These are phyloP conservation scores for Aurelia sp. DNA, from an alignment of 30 jellyfish, hydroid and myxozoan genomes.

Conservation along the genomic window DNA sequence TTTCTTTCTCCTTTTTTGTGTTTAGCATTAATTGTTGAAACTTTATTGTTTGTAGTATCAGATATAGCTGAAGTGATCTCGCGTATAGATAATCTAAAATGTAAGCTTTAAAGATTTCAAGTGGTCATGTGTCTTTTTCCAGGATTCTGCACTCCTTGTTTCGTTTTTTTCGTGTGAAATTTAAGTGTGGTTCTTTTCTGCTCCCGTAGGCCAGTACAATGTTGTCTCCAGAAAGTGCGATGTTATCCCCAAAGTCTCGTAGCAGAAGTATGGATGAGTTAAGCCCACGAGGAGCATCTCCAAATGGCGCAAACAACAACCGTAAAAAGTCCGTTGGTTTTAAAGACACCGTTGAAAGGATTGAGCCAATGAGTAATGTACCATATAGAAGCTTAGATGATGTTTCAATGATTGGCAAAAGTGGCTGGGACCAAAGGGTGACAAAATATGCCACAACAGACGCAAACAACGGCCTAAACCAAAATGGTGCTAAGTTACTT, in stretches of 20 bases:
- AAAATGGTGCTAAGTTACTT: not conserved
- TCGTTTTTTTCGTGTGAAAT: too few relatives aligned
- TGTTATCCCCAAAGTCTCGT: constrained; percentile 33
- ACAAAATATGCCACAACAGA: constrained; percentile 2
- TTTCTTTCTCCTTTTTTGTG: too few relatives aligned
- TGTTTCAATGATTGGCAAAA: constrained; percentile 58
- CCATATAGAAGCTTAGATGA: constrained; percentile 54
- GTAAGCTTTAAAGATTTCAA: too few relatives aligned
- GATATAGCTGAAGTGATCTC: too few relatives aligned
- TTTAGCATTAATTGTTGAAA: too few relatives aligned
- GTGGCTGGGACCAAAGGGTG: constrained; percentile 54
- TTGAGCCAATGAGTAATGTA: constrained; percentile 28
- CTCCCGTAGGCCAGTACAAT: too few relatives aligned
- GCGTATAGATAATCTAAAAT: too few relatives aligned
- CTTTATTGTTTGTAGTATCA: too few relatives aligned
- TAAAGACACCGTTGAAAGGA: constrained; percentile 66
- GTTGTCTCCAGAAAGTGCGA: not conserved
- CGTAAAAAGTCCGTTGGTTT: constrained; percentile 70
- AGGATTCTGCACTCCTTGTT: too few relatives aligned
- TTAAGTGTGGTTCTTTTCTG: too few relatives aligned
- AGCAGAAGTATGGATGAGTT: constrained; percentile 60
- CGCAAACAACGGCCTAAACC: not conserved
- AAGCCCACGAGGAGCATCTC: constrained; percentile 2
- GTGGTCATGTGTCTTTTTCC: too few relatives aligned
- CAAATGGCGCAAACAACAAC: constrained; percentile 1